phyloP scores from a whole-genome alignment of 2,113 vertebrate genomes.

The human region GRCh38 chr18:72111001-72111500 shows the following conservation, averaged over 20 bases:
- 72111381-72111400: too few species aligned
- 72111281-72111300: not conserved
- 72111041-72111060: not conserved
- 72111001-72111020: not conserved
- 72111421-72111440: too few species aligned
- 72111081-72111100: not conserved
- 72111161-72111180: not conserved
- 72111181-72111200: not conserved
- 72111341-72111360: not conserved
- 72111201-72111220: not conserved
- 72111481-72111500: too few species aligned
- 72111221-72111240: not conserved
- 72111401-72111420: too few species aligned
- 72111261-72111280: not conserved
- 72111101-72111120: not conserved
- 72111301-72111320: not conserved
- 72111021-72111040: not conserved
- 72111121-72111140: too few species aligned
- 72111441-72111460: too few species aligned
- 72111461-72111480: too few species aligned
- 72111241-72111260: not conserved
- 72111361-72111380: too few species aligned
- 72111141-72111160: not conserved
- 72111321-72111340: not conserved
- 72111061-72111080: not conserved